Percentiles rank a stretch among this genome's conserved stretches.
phyloP scores from a whole-genome alignment of 2,888 invertebrate genomes.

The Euplexia lucipara region DNA sequence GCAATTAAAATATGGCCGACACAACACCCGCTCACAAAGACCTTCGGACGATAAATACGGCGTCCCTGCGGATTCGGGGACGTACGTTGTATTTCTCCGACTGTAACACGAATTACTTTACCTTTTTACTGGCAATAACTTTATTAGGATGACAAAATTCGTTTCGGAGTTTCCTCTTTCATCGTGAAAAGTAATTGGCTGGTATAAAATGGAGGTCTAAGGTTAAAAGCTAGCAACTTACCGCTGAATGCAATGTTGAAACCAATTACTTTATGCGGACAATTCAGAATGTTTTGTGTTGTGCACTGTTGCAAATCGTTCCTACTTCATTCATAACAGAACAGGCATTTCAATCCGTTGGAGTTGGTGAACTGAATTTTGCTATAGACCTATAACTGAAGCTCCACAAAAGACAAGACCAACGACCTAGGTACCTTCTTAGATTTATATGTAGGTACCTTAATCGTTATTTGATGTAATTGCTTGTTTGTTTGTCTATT shows the following conservation, averaged over 20 bases:
- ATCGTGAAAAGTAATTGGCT: slow-evolving; percentile 51
- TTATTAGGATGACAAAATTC: slow-evolving; percentile 53
- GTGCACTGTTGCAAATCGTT: slow-evolving; percentile 22
- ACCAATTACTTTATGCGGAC: slow-evolving; percentile 43
- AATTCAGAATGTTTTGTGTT: slow-evolving; percentile 26
- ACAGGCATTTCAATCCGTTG: slow-evolving; percentile 35
- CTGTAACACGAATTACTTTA: slow-evolving; percentile 48
- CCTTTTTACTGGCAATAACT: slow-evolving; percentile 53
- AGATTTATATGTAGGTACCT: no score
- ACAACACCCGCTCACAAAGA: slow-evolving; percentile 49
- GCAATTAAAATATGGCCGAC: slow-evolving; percentile 65
- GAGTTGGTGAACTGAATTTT: slow-evolving; percentile 12
- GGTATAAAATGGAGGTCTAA: slow-evolving; percentile 26
- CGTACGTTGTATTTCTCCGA: slow-evolving; percentile 47
- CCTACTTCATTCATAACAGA: slow-evolving; percentile 15
- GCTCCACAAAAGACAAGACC: not conserved
- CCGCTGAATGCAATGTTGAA: slow-evolving; percentile 16
- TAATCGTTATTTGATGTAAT: no score
- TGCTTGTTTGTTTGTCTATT: no score
- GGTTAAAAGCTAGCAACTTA: slow-evolving; percentile 35
- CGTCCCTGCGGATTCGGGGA: slow-evolving; percentile 36
- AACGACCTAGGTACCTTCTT: not conserved
- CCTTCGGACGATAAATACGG: slow-evolving; percentile 54
- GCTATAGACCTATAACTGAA: not conserved
- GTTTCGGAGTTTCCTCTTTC: slow-evolving; percentile 35